Evolutionary conservation across 2,888 invertebrate genomes (phyloP).

Genomic region (Mongoloraphidia duomilia): DNA sequence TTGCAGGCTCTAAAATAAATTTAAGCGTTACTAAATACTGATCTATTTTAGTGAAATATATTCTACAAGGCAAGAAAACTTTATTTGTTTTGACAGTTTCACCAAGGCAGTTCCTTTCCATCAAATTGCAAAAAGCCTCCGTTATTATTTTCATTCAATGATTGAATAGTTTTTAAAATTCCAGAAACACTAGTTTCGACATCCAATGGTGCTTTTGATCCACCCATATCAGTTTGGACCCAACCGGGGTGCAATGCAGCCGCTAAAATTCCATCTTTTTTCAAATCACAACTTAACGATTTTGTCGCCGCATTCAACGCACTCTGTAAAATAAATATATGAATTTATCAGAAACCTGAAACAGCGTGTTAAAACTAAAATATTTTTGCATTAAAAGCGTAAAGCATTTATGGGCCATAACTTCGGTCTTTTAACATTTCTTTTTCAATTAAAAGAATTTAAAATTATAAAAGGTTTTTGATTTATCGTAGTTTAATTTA

Average conservation of each 20-base stretch:
- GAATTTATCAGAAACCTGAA: too few species aligned
- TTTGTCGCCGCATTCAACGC: conserved; percentile 78
- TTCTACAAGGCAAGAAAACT: background rate
- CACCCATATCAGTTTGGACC: conserved; percentile 86
- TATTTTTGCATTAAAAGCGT: too few species aligned
- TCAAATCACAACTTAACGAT: conserved; percentile 69
- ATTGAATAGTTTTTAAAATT: conserved; percentile 49
- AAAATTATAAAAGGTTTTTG: too few species aligned
- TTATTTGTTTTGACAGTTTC: conserved; percentile 15
- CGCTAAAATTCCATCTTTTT: conserved; percentile 57
- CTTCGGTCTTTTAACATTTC: too few species aligned
- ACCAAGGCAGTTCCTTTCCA: conserved; percentile 63
- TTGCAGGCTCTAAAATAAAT: background rate
- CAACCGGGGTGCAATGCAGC: conserved; percentile 76
- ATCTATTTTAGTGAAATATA: background rate
- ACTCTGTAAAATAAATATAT: conserved; percentile 33
- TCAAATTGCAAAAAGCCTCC: conserved; percentile 69
- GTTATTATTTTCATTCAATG: conserved; percentile 47
- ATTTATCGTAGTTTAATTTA: too few species aligned
- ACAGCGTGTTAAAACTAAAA: too few species aligned
- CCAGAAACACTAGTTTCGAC: conserved; percentile 48
- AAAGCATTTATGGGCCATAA: too few species aligned
- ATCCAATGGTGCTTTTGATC: conserved; percentile 59
- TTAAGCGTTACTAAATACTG: background rate
- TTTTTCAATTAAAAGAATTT: too few species aligned